Conservation (phyloP, 2,888 invertebrate species). For the Pseudococcus longispinus region DNA sequence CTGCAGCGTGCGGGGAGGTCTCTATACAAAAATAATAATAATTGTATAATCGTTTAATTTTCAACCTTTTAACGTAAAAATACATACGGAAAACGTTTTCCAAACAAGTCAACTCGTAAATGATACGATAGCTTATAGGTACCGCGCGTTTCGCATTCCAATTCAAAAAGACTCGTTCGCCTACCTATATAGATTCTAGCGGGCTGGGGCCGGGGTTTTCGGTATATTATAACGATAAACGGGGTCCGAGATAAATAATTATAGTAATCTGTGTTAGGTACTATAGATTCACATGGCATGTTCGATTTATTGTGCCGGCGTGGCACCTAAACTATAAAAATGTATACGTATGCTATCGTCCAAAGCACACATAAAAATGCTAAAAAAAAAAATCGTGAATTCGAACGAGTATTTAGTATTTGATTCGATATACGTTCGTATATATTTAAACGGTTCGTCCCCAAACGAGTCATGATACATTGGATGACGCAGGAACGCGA, state of each 20-base stretch:
- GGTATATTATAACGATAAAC: not conserved
- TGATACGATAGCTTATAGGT: not conserved
- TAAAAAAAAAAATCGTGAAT: constrained; percentile 13
- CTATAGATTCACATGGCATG: constrained; percentile 16
- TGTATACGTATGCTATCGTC: not conserved
- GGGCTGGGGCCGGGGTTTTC: not conserved
- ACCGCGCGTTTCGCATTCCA: not conserved
- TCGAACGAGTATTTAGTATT: not conserved
- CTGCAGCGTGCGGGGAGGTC: not conserved
- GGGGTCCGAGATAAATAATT: constrained; percentile 10
- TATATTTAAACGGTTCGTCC: constrained; percentile 7
- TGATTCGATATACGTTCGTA: not conserved
- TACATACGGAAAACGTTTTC: not conserved
- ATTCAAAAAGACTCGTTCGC: not conserved
- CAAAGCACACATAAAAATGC: not conserved
- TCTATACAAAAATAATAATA: not conserved
- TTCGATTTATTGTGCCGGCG: not conserved
- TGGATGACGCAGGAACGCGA: not conserved
- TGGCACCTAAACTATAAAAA: not conserved
- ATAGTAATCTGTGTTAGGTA: not conserved
- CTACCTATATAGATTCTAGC: not conserved
- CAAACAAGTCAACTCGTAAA: not conserved
- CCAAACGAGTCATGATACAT: not conserved
- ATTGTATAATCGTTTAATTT: constrained; percentile 1
- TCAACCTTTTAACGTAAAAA: not conserved